phyloP scores from a whole-genome alignment of 2,888 invertebrate species.

The Hoplodrina ambigua region DNA sequence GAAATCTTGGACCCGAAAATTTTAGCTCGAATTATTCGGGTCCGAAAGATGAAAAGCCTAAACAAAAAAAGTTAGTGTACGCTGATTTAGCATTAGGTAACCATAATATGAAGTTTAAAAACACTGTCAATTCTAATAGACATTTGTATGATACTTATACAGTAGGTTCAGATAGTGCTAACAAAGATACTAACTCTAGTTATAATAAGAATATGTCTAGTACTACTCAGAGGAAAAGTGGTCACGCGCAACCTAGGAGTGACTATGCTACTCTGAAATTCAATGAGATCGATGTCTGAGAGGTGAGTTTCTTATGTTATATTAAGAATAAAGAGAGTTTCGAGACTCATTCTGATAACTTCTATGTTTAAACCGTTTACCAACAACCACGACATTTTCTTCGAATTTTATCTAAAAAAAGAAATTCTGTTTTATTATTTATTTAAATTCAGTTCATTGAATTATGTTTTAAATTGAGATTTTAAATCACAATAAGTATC shows the following conservation, averaged over 20 bases:
- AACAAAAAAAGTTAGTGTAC: conserved; percentile 89
- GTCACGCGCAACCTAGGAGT: conserved; percentile 78
- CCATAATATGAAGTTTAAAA: conserved; percentile 90
- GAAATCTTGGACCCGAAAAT: conserved; percentile 83
- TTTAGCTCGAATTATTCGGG: conserved; percentile 81
- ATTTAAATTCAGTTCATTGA: neutral
- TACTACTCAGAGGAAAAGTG: conserved; percentile 74
- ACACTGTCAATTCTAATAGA: conserved; percentile 90
- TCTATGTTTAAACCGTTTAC: too few species aligned
- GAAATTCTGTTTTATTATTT: too few species aligned
- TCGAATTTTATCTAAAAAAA: too few species aligned
- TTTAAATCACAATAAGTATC: neutral
- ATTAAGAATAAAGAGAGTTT: neutral
- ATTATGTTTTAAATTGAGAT: neutral
- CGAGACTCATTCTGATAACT: conserved; percentile 10
- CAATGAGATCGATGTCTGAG: conserved; percentile 89
- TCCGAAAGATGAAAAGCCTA: conserved; percentile 85
- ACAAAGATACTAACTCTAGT: conserved; percentile 83
- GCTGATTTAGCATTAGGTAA: conserved; percentile 90
- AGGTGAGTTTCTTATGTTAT: conserved; percentile 78
- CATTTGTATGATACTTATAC: conserved; percentile 89
- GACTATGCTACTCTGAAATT: conserved; percentile 89
- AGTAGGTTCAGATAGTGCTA: conserved; percentile 84
- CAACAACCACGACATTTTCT: too few species aligned
- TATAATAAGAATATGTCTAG: conserved; percentile 82